phyloP scores from a whole-genome alignment of 1,140 invertebrate species.

The Aphis craccivora region DNA sequence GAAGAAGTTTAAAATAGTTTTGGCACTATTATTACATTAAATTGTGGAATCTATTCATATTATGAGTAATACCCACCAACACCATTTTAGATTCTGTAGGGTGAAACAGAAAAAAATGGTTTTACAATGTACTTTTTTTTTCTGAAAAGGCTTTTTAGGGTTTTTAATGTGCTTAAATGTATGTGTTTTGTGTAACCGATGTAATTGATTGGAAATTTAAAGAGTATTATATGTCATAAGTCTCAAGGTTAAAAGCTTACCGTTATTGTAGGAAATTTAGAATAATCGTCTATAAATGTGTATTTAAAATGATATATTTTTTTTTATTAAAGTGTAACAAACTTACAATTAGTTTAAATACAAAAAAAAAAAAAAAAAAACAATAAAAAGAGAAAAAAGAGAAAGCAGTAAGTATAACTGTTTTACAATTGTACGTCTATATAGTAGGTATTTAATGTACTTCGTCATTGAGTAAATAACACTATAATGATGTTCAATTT shows the following conservation, averaged over 20 bases:
- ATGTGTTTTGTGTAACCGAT: neutral
- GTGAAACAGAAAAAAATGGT: neutral
- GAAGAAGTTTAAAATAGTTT: constrained; percentile 47
- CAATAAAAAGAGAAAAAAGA: neutral
- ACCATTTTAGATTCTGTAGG: constrained; percentile 27
- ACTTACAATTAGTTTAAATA: neutral
- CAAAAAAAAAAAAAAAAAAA: neutral
- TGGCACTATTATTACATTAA: constrained; percentile 43
- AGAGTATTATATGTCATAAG: neutral
- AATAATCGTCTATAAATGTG: neutral
- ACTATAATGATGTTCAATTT: neutral
- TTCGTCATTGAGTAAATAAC: neutral
- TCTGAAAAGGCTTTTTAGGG: neutral
- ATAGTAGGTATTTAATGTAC: neutral
- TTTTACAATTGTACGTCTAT: neutral
- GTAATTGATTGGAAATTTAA: neutral
- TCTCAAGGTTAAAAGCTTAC: neutral
- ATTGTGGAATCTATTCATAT: constrained; percentile 27
- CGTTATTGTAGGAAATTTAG: neutral
- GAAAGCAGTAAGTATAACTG: neutral
- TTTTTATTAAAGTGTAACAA: neutral
- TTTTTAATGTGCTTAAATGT: neutral
- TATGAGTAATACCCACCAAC: constrained; percentile 1
- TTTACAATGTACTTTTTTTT: neutral
- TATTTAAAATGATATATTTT: neutral